Conservation (phyloP, 2,888 invertebrate species). For the Digitonthophagus gazella region DNA sequence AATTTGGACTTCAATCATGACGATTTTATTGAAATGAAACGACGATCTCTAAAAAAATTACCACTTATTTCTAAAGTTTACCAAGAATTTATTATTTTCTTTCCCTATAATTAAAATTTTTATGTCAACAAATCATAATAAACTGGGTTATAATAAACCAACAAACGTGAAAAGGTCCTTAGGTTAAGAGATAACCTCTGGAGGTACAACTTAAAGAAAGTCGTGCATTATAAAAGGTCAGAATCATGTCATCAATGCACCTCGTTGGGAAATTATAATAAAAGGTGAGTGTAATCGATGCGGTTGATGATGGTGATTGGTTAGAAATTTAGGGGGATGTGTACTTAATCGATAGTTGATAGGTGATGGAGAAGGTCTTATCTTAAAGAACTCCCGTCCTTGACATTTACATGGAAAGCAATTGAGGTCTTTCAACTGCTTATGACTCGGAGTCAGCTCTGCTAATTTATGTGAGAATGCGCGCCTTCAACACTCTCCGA, state of each 20-base stretch:
- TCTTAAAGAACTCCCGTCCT: not conserved
- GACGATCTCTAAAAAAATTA: too few relatives aligned
- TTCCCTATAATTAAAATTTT: too few relatives aligned
- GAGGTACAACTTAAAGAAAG: not conserved
- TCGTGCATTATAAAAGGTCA: not conserved
- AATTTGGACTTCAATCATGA: too few relatives aligned
- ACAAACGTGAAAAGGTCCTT: not conserved
- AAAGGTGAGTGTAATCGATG: not conserved
- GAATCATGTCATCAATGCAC: not conserved
- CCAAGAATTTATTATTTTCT: too few relatives aligned
- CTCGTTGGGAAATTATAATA: not conserved
- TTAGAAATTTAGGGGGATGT: not conserved
- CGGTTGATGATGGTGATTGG: not conserved
- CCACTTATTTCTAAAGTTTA: too few relatives aligned
- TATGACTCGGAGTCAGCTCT: not conserved
- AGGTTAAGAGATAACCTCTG: not conserved
- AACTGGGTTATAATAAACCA: not conserved
- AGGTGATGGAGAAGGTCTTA: not conserved
- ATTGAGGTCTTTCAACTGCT: not conserved
- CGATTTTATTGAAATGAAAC: too few relatives aligned
- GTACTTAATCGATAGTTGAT: not conserved
- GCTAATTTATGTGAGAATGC: not conserved
- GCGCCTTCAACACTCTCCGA: not conserved
- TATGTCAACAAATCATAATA: too few relatives aligned
- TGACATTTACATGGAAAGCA: not conserved